Evolutionary conservation across 2,797 vertebrate genomes (phyloP).

Genomic region (Aulostomus chinensis): DNA sequence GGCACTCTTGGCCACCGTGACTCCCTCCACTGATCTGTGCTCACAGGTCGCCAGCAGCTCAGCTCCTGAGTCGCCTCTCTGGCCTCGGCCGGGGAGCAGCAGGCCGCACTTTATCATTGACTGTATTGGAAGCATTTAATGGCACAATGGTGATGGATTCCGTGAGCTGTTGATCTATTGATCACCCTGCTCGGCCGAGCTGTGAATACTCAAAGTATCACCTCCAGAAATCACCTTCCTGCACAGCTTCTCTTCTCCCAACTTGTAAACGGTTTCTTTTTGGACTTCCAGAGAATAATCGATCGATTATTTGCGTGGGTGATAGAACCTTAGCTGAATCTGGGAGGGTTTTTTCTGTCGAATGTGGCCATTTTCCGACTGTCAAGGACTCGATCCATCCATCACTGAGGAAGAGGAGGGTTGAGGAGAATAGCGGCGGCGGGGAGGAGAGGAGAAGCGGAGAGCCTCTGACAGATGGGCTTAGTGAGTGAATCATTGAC

Average conservation of each 20-base stretch:
- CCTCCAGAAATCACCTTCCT: constrained; percentile 51
- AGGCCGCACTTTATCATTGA: constrained; percentile 64
- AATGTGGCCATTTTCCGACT: constrained; percentile 54
- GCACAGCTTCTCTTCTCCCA: constrained; percentile 13
- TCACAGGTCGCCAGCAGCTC: constrained; percentile 37
- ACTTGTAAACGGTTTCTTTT: constrained; percentile 25
- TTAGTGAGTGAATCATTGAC: constrained; percentile 86
- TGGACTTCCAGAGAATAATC: constrained; percentile 43
- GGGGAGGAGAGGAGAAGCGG: constrained; percentile 65
- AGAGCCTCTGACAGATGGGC: constrained; percentile 79
- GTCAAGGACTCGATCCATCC: constrained; percentile 61
- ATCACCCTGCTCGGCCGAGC: constrained; percentile 61
- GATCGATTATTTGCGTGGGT: constrained; percentile 38
- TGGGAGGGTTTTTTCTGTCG: constrained; percentile 34
- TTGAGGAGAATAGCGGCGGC: constrained; percentile 49
- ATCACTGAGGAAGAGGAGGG: constrained; percentile 76
- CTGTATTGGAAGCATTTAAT: constrained; percentile 68
- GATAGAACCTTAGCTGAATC: constrained; percentile 32
- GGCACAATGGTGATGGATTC: constrained; percentile 73
- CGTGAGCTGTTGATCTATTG: constrained; percentile 67
- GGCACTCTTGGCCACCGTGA: constrained; percentile 60
- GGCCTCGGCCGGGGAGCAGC: too few relatives aligned
- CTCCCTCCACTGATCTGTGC: constrained; percentile 46
- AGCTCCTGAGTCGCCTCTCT: too few relatives aligned
- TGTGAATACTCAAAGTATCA: constrained; percentile 75